These are phyloP conservation scores for Antrozous pallidus DNA, from an alignment of 2,797 vertebrate species.

Conservation along the genomic window DNA sequence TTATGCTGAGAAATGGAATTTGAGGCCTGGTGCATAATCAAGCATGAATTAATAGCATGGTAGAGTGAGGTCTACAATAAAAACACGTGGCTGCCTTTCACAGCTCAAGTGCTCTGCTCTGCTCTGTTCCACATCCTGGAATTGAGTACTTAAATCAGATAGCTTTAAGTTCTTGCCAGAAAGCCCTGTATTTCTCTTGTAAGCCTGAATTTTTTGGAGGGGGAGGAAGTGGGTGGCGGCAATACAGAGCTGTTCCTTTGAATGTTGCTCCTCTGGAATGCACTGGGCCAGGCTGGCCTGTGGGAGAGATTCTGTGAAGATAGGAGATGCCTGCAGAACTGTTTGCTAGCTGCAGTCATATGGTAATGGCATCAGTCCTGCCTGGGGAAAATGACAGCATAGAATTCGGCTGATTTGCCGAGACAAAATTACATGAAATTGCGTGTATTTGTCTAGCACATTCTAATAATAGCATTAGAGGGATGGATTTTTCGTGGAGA, in stretches of 20 bases:
- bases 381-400: slow-evolving; percentile 65
- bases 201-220: not conserved
- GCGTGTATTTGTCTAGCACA: slow-evolving; percentile 58
- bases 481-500: slow-evolving; percentile 51
- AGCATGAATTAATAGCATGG: not conserved
- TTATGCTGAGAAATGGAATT: slow-evolving; percentile 47
- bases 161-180: slow-evolving; percentile 53
- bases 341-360: slow-evolving; percentile 64
- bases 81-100: slow-evolving; percentile 23
- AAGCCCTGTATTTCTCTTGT: not conserved
- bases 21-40: slow-evolving; percentile 40
- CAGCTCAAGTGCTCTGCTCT: slow-evolving; percentile 8
- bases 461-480: slow-evolving; percentile 38
- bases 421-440: slow-evolving; percentile 46
- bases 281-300: slow-evolving; percentile 75
- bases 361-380: slow-evolving; percentile 65
- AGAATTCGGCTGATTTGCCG: slow-evolving; percentile 61
- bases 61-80: not conserved
- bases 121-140: slow-evolving; percentile 21
- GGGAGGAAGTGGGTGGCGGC: not conserved
- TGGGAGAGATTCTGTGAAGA: slow-evolving; percentile 63
- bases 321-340: slow-evolving; percentile 48
- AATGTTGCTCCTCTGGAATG: slow-evolving; percentile 66
- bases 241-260: slow-evolving; percentile 72
- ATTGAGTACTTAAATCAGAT: slow-evolving; percentile 62